A percentile compares a stretch with the other conserved stretches of the same genome.
These are phyloP conservation scores for Camelus dromedarius DNA, from an alignment of 2,113 vertebrate genomes.

Conservation along the genomic window DNA sequence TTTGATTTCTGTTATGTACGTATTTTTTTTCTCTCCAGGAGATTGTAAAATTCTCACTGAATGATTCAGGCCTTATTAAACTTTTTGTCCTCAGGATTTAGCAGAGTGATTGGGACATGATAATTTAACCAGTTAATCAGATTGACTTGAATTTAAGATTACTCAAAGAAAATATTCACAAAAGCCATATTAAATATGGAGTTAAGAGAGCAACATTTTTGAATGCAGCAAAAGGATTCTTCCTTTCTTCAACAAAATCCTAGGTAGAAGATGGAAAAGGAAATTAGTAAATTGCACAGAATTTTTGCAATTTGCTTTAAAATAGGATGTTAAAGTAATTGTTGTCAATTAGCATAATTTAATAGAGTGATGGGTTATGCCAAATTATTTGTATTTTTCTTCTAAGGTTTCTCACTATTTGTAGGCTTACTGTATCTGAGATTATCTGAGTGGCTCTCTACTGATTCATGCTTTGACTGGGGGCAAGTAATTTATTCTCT, in stretches of 20 bases:
- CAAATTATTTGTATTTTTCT: conserved; percentile 19
- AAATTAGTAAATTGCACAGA: conserved; percentile 2
- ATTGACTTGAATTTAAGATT: background rate
- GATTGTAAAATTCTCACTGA: background rate
- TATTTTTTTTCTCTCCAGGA: background rate
- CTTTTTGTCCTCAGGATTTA: background rate
- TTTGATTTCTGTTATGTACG: background rate
- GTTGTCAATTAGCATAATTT: conserved; percentile 24
- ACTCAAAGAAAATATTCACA: background rate
- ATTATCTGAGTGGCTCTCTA: background rate
- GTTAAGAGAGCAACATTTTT: background rate
- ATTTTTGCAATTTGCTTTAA: background rate
- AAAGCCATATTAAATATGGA: background rate
- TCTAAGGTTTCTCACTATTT: background rate
- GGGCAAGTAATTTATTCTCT: conserved; percentile 14
- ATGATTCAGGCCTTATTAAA: background rate
- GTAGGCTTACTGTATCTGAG: background rate
- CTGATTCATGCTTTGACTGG: background rate
- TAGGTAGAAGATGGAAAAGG: background rate
- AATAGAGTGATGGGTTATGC: background rate
- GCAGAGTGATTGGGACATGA: background rate
- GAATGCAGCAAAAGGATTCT: background rate
- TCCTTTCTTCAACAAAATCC: background rate
- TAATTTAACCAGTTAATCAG: background rate
- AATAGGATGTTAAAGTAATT: background rate